Evolutionary conservation across 1,140 invertebrate genomes (phyloP).

Genomic region (Drosophila rhopaloa): DNA sequence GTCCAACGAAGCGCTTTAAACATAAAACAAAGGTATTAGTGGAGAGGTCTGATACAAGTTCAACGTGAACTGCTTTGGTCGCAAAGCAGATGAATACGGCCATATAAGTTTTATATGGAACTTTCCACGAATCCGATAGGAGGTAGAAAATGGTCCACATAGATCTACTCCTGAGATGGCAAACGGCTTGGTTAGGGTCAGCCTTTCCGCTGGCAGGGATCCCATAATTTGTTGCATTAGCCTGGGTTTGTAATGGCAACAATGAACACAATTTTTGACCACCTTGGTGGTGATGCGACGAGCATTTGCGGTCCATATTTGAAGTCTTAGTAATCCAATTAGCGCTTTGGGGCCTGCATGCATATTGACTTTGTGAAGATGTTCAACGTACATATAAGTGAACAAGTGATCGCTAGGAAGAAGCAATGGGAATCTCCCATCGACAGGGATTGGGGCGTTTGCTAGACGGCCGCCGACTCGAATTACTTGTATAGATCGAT

Average conservation of each 20-base stretch:
- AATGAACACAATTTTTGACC: background rate
- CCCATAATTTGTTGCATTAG: background rate
- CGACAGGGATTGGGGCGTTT: background rate
- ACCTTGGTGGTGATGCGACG: slow-evolving; percentile 1
- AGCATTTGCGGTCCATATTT: background rate
- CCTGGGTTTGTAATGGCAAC: background rate
- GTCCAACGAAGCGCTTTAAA: background rate
- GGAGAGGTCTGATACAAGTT: too few species aligned
- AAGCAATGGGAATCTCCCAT: background rate
- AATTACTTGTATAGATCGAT: background rate
- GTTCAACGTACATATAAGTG: background rate
- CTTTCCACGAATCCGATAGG: slow-evolving; percentile 1
- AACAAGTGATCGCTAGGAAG: slow-evolving; percentile 1
- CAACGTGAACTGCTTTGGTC: background rate
- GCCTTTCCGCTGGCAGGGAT: too few species aligned
- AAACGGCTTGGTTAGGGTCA: too few species aligned
- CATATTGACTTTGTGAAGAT: slow-evolving; percentile 1
- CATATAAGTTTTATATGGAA: slow-evolving; percentile 1
- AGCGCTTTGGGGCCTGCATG: background rate
- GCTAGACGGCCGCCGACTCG: background rate
- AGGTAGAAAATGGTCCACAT: background rate
- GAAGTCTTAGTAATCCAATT: too few species aligned
- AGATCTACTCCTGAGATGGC: too few species aligned
- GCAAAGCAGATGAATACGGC: background rate
- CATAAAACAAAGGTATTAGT: too few species aligned